phyloP scores from a whole-genome alignment of 2,888 invertebrate genomes.

The Scaptomyza tumidula region DNA sequence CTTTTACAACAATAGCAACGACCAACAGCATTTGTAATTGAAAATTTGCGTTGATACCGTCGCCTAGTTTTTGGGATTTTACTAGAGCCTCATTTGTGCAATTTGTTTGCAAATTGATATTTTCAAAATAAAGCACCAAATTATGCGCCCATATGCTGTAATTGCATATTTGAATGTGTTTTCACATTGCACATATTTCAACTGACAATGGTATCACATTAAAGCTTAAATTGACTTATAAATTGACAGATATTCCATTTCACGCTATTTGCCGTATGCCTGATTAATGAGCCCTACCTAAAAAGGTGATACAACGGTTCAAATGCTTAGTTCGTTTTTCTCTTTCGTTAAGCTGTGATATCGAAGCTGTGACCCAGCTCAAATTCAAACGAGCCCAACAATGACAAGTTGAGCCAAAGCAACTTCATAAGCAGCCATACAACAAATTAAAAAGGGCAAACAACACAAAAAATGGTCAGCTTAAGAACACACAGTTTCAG shows the following conservation, averaged over 20 bases:
- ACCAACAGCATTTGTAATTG: conserved; percentile 41
- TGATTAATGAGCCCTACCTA: conserved; percentile 17
- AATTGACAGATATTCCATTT: conserved; percentile 46
- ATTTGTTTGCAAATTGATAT: conserved; percentile 56
- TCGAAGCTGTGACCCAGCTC: conserved; percentile 49
- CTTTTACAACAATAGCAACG: conserved; percentile 1
- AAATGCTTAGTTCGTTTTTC: neutral
- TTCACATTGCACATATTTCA: conserved; percentile 12
- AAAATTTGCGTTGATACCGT: conserved; percentile 35
- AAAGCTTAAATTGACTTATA: conserved; percentile 36
- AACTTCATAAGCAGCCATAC: conserved; percentile 33
- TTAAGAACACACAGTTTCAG: conserved; percentile 26
- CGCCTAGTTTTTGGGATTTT: conserved; percentile 1
- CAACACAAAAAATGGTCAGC: conserved; percentile 10
- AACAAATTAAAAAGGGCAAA: conserved; percentile 11
- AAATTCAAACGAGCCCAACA: conserved; percentile 35
- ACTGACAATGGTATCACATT: conserved; percentile 24
- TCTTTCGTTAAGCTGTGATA: conserved; percentile 15
- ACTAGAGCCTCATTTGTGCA: conserved; percentile 34
- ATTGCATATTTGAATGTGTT: conserved; percentile 40
- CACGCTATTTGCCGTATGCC: conserved; percentile 16
- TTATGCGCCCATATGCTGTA: conserved; percentile 36
- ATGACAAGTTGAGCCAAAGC: conserved; percentile 62
- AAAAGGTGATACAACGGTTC: neutral
- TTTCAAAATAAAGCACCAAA: conserved; percentile 16